Conservation (phyloP, 2,888 invertebrate genomes). For the Lutraria lutraria region DNA sequence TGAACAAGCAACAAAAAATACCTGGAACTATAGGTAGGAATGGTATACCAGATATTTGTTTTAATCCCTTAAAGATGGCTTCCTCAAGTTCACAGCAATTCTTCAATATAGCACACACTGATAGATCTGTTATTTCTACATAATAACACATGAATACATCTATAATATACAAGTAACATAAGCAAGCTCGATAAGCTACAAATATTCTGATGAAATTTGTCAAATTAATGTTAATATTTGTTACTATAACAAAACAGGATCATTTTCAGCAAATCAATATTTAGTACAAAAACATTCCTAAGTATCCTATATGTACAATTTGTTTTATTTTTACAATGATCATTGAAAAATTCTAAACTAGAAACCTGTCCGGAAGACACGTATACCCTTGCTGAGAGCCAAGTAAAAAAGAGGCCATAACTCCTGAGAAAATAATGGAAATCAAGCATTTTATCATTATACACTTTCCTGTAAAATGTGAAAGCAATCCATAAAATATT, state of each 20-base stretch:
- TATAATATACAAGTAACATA: not conserved
- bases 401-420: too few species aligned
- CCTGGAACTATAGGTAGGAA: constrained; percentile 75
- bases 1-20: constrained; percentile 12
- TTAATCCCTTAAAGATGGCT: constrained; percentile 69
- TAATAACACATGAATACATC: not conserved
- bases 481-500: too few species aligned
- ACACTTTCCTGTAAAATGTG: too few species aligned
- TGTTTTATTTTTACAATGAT: too few species aligned
- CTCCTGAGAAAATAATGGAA: too few species aligned
- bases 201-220: not conserved
- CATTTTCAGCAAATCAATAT: not conserved
- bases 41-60: constrained; percentile 70
- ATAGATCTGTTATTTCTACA: constrained; percentile 68
- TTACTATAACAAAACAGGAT: not conserved
- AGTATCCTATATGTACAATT: not conserved
- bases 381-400: too few species aligned
- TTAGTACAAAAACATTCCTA: not conserved
- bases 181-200: not conserved
- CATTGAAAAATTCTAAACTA: too few species aligned
- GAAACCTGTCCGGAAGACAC: too few species aligned
- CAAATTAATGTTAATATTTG: not conserved
- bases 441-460: too few species aligned
- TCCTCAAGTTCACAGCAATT: constrained; percentile 64
- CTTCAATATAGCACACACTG: constrained; percentile 60